Evolutionary conservation across 2,797 vertebrate species (phyloP), one percentile per base, ranked within the genome.

Genomic region (Channa striata): DNA sequence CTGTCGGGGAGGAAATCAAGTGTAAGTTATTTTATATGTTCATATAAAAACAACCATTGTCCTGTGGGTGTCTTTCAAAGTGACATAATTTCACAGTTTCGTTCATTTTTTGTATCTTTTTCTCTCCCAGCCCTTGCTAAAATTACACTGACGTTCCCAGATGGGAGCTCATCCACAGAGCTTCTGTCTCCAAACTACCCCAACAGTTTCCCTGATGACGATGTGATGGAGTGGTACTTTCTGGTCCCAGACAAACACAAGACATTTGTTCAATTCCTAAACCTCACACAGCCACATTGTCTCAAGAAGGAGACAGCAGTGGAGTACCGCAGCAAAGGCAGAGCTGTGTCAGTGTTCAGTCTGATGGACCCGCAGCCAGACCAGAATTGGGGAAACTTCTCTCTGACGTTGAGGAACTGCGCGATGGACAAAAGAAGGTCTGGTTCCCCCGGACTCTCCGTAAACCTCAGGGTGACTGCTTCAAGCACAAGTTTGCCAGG

Each of bases 161-260:
- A 64, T 0, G 92, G 92, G 54, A 21, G 19, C 0, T 95, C 94
- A 7, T 87, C 88, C 0, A 23, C 90, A 1, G 94, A 92, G n/a
- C 81, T 98, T 63, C 89, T 97, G 82, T 96, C 97, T 0, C 95
- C 96, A 17, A 95, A 97, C 90, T 97, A 95, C 68, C 96, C 96
- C 0, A 58, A 70, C 0, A 95, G 94, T 63, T 96, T 97, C 64
- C 96, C 97, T 0, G 94, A 96, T 49, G 94, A 95, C 0, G 95
- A 95, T 20, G 85, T 89, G 43, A 96, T 97, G 92, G 93, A 94
- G 0, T 98, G 97, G 96, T 84, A 93, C 72, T 96, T 98, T 8
- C 46, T 86, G 1, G 37, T 97, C 7, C 95, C 96, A 0, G 33
- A 76, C 0, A 90, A 74, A 42, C 87, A 96, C 83, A 83, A 91